Conservation (phyloP, 2,797 vertebrate species). For the Phrynocephalus guinanensis region DNA sequence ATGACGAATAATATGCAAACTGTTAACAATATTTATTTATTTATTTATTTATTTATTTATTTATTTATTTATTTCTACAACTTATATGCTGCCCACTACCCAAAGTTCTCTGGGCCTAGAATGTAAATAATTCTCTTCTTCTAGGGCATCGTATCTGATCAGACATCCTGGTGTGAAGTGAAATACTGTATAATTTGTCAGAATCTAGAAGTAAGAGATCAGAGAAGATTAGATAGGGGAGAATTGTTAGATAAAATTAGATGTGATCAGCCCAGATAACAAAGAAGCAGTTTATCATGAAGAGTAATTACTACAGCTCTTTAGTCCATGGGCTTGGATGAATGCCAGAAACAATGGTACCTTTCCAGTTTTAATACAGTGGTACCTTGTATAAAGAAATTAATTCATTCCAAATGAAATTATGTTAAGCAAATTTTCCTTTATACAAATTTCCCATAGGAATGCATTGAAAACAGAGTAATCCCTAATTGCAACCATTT, state of each 20-base stretch:
- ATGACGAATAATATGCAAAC: neutral
- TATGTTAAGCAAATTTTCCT: too few relatives aligned
- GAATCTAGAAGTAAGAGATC: slow-evolving; percentile 5
- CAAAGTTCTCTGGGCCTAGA: neutral
- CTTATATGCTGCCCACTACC: neutral
- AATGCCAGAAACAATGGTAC: neutral
- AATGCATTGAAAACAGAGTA: too few relatives aligned
- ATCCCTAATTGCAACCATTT: too few relatives aligned
- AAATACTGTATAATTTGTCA: slow-evolving; percentile 8
- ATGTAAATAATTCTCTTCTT: slow-evolving; percentile 4
- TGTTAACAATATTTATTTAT: too few relatives aligned
- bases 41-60: too few relatives aligned
- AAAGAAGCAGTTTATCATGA: slow-evolving; percentile 17
- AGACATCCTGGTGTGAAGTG: neutral
- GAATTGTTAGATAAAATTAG: slow-evolving; percentile 25
- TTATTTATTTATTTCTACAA: neutral
- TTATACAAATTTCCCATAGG: too few relatives aligned
- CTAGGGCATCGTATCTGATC: neutral
- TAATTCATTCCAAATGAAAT: too few relatives aligned
- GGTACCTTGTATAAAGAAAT: too few relatives aligned
- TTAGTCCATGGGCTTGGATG: neutral
- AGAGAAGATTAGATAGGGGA: slow-evolving; percentile 5
- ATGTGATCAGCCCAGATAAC: slow-evolving; percentile 26
- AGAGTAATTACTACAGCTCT: slow-evolving; percentile 4
- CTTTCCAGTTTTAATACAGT: neutral